Base-by-base conservation (phyloP, 2,888 invertebrate species). In the Eupithecia exiguata region DNA sequence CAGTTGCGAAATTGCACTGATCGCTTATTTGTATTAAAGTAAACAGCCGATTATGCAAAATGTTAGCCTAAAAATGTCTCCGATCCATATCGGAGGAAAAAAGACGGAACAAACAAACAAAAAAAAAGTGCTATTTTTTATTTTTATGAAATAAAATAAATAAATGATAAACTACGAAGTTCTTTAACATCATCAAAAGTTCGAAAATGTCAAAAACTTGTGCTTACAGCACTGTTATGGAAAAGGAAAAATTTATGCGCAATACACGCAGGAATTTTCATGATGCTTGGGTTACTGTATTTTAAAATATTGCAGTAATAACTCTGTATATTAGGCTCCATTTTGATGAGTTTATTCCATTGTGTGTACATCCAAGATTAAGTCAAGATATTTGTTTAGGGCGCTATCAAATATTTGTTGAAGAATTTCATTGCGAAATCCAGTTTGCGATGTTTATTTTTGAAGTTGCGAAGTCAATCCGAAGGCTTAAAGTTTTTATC, bases 221-320 rank as follows among this genome's bases (percentile, higher is more conserved):
- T 75, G 75, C 70, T 72, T 16, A n/a, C 2, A 12, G 4, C 58
- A 70, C 71, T 67, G 49, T 40, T 61, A 75, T 67, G 71, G 67
- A 68, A 40, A 58, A 87, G 84, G 78, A 80, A 74, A 86, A 90
- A 92, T 92, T 90, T 92, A 92, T 91, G 86, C 84, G 84, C 84
- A 81, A 82, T 85, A 85, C 86, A 83, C 86, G 85, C 86, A 84
- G 87, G 89, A 91, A 91, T 92, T 91, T 92, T 89, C 91, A 90
- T 91, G 90, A 90, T 88, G 82, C 80, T 83, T 76, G 83, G 81
- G 81, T 85, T 88, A 88, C 88, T 87, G 84, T 87, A 86, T 89
- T 89, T 89, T 87, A 87, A 89, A 89, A 86, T 86, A 83, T 82
- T 76, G 74, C 78, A 78, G 82, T 78, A 80, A 84, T 83, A 81